Evolutionary conservation across 2,888 invertebrate species (phyloP), one percentile per base, ranked within the genome.

Genomic region (Odontocolon sp.): DNA sequence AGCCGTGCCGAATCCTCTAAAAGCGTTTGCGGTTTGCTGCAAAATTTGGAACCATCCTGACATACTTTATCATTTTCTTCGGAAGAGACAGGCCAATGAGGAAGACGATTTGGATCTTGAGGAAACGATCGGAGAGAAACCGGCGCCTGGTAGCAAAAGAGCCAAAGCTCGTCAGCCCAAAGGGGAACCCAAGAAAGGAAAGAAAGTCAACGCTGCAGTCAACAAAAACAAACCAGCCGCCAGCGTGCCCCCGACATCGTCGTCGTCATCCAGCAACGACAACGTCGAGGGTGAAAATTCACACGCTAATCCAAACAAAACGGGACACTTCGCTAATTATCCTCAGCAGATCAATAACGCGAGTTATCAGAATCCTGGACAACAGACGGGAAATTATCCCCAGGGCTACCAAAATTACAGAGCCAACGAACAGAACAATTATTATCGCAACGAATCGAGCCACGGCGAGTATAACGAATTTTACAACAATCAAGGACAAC

Each of bases 21-120:
- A 98, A 91, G 98, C 99, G 1, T 99, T 99, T 91, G 98, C 99
- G 16, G 98, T 99, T 70, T 99, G 99, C 89, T 99, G 98, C 89
- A 99, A 99, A 93, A 97, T 98, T 83, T 98, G 98, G 98, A 98
- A 98, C 89, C 98, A 98, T 91, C 97, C 98, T 0, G 98, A 98
- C 89, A 96, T 98, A 14, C 90, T 98, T 26, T 97, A 96, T 88
- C 95, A 97, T 87, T 97, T 97, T 87, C 90, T 98, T 70, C 95
- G 94, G 86, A 97, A 97, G 88, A 93, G 96, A 50, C 94, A 94
- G 77, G 95, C 95, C 85, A 95, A 94, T 21, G 95, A 95, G 81
- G 94, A 94, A 21, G 94, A 94, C 2, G 97, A 97, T 90, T 92
- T 96, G 82, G 96, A 96, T 89, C 91, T 97, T 67, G 97, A 96